A percentile compares a stretch with the other conserved stretches of the same genome.
These are phyloP conservation scores for Chunga burmeisteri DNA, from an alignment of 2,113 vertebrate species.

Conservation along the genomic window DNA sequence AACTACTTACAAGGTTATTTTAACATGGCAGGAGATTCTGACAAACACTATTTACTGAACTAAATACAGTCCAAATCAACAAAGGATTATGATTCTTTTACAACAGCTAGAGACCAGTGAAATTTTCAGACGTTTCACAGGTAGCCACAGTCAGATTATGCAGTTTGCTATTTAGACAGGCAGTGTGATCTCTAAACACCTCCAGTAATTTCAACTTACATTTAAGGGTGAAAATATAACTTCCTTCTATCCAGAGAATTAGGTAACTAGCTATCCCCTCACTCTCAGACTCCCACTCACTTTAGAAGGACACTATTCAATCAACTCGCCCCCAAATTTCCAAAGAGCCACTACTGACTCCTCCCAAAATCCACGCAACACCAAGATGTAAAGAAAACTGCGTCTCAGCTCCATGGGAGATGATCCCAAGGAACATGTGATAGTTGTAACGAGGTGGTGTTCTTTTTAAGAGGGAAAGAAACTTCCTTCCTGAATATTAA, in stretches of 20 bases:
- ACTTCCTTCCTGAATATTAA: conserved; percentile 58
- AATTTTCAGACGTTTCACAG: not conserved
- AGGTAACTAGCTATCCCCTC: not conserved
- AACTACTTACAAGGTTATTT: not conserved
- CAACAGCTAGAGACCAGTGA: not conserved
- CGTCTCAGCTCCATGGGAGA: not conserved
- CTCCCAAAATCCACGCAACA: not conserved
- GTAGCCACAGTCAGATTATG: rapidly evolving
- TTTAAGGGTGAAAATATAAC: not conserved
- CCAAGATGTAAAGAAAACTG: not conserved
- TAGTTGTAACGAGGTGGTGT: not conserved
- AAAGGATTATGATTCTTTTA: not conserved
- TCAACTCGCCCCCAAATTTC: not conserved
- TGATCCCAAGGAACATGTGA: not conserved
- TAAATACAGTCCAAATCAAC: not conserved
- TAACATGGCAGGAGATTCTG: not conserved
- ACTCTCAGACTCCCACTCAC: not conserved
- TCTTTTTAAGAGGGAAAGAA: conserved; percentile 30
- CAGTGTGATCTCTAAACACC: not conserved
- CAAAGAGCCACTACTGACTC: not conserved
- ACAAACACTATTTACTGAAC: not conserved
- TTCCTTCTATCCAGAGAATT: not conserved
- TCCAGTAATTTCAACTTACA: not conserved
- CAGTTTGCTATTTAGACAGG: not conserved
- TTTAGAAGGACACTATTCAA: not conserved